A percentile compares a stretch with the other conserved stretches of the same genome.
Conservation (phyloP, 2,113 vertebrate genomes). For the Nothobranchius kuhntae region DNA sequence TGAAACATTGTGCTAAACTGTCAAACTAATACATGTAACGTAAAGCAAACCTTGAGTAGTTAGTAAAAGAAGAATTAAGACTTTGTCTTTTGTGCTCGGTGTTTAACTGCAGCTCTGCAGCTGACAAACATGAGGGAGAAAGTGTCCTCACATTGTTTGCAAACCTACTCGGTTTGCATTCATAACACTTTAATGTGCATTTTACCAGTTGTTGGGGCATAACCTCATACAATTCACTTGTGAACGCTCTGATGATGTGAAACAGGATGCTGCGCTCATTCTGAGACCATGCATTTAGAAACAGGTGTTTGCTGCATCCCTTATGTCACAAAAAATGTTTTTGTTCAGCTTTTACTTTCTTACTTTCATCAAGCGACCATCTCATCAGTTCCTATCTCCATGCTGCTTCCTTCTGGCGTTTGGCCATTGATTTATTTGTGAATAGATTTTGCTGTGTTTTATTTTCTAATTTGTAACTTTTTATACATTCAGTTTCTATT, state of each 20-base stretch:
- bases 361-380: too few relatives aligned
- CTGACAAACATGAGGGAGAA: too few relatives aligned
- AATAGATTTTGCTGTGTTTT: conserved; percentile 42
- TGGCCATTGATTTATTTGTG: too few relatives aligned
- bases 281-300: neutral
- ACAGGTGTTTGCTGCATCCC: neutral
- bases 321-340: conserved; percentile 2
- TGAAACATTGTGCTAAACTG: too few relatives aligned
- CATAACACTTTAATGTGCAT: neutral
- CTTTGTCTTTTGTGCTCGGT: too few relatives aligned
- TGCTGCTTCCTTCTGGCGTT: neutral
- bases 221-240: neutral
- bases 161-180: neutral
- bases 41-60: too few relatives aligned
- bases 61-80: too few relatives aligned
- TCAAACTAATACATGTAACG: too few relatives aligned
- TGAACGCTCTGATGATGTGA: neutral
- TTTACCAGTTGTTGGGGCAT: conserved; percentile 8
- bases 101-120: too few relatives aligned
- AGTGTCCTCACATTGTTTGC: neutral
- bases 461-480: conserved; percentile 31
- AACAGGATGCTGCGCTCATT: conserved; percentile 21
- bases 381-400: too few relatives aligned
- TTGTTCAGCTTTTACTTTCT: too few relatives aligned
- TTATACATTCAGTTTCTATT: conserved; percentile 68